Evolutionary conservation across 2,888 invertebrate species (phyloP), one percentile per base, ranked within the genome.

Genomic region (Zaprionus bogoriensis): DNA sequence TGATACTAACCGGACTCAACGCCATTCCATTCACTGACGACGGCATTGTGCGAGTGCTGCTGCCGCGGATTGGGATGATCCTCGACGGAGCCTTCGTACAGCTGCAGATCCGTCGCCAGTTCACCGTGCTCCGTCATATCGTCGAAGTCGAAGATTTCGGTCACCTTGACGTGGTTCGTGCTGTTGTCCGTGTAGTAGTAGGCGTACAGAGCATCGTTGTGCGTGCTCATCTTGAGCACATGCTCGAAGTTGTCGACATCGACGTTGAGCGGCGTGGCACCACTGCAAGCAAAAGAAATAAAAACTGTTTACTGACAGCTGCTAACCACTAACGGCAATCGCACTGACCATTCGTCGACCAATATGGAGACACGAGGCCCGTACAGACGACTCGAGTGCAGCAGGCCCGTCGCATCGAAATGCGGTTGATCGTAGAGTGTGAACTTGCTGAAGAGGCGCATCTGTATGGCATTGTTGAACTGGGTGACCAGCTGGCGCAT

Each of bases 121-220:
- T 93, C 93, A 76, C 95, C 95, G 48, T 94, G 93, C 77, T 96
- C 95, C 0, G 96, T 95, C 87, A 97, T 95, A 20, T 82, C 84
- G 46, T 78, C 79, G 30, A 82, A 75, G 90, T 97, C 96, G 89
- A 95, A 97, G 83, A 97, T 97, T 92, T 97, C 96, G 1, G 96
- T 96, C 82, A 97, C 95, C 91, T 96, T 95, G 82, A 96, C 95
- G 92, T 96, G 95, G 90, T 96, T 96, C 84, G 96, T 94, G 46
- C 81, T 81, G 79, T 95, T 95, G 89, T 97, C 97, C 89, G 96
- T 94, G 90, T 97, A 98, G 91, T 98, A 97, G 91, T 96, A 98
- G 0, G 97, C 95, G 92, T 98, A 96, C 14, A 91, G 92, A 0
- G 97, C 95, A 78, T 98, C 98, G 87, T 97, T 96, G 78, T 96